Evolutionary conservation across 2,113 vertebrate genomes (phyloP).

Genomic region (Procavia capensis): DNA sequence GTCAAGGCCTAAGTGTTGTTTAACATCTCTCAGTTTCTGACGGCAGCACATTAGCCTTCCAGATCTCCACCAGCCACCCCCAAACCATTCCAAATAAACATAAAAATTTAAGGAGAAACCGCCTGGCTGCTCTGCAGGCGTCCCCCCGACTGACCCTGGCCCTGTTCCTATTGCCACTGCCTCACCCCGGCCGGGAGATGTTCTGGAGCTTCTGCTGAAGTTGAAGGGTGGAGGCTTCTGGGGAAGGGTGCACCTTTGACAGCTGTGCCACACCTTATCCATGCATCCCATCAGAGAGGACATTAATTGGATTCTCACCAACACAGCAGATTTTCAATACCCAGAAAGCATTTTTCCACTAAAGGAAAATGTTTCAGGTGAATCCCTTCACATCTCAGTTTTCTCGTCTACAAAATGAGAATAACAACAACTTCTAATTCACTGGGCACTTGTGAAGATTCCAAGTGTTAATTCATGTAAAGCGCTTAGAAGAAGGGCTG

Average conservation of each 20-base stretch:
- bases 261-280: too few relatives aligned
- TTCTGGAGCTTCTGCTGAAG: background rate
- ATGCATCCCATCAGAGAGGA: background rate
- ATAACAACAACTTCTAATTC: background rate
- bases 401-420: background rate
- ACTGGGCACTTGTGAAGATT: background rate
- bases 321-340: background rate
- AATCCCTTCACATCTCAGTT: background rate
- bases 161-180: background rate
- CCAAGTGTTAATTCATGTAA: background rate
- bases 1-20: background rate
- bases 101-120: background rate
- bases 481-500: background rate
- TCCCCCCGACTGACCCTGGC: background rate
- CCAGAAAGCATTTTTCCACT: background rate
- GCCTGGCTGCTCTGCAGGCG: fast-evolving
- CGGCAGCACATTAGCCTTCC: background rate
- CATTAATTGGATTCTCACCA: background rate
- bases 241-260: background rate
- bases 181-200: background rate
- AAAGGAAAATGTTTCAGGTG: background rate
- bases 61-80: background rate
- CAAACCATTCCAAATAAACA: background rate
- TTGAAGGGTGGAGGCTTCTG: fast-evolving
- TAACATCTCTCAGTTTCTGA: background rate